Evolutionary conservation across 2,888 invertebrate species (phyloP).

Genomic region (Andrena bicolor): DNA sequence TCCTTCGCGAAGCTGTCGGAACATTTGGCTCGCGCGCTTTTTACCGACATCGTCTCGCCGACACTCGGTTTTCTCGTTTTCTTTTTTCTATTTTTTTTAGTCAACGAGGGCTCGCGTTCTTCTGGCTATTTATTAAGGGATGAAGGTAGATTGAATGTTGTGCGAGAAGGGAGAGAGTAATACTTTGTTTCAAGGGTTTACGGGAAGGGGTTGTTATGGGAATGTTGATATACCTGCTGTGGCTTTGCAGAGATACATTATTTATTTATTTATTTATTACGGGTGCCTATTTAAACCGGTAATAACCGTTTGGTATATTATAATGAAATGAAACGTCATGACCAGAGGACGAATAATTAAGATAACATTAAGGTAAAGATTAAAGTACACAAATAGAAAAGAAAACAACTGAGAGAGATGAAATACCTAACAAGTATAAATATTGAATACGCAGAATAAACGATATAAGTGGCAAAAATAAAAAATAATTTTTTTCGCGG

Average conservation of each 20-base stretch:
- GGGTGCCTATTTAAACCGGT: too few relatives aligned
- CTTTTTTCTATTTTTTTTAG: not conserved
- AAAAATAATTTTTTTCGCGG: too few relatives aligned
- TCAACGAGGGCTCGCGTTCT: constrained; percentile 21
- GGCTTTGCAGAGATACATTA: not conserved
- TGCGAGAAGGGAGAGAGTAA: not conserved
- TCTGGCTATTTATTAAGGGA: constrained; percentile 34
- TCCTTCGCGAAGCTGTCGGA: constrained; percentile 8
- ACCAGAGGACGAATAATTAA: too few relatives aligned
- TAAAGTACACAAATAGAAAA: too few relatives aligned
- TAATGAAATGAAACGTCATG: too few relatives aligned
- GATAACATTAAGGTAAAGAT: too few relatives aligned
- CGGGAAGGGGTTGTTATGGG: not conserved
- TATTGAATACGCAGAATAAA: too few relatives aligned
- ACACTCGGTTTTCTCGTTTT: not conserved
- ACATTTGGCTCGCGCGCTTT: constrained; percentile 16
- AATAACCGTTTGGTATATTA: too few relatives aligned
- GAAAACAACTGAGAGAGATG: too few relatives aligned
- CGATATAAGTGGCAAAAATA: too few relatives aligned
- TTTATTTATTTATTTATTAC: not conserved
- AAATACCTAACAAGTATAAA: too few relatives aligned
- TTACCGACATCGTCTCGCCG: not conserved
- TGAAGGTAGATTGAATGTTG: constrained; percentile 34
- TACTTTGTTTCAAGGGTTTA: not conserved
- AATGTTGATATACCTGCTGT: not conserved